These are phyloP conservation scores for Morpho achilles DNA, from an alignment of 2,888 invertebrate genomes.

Conservation along the genomic window DNA sequence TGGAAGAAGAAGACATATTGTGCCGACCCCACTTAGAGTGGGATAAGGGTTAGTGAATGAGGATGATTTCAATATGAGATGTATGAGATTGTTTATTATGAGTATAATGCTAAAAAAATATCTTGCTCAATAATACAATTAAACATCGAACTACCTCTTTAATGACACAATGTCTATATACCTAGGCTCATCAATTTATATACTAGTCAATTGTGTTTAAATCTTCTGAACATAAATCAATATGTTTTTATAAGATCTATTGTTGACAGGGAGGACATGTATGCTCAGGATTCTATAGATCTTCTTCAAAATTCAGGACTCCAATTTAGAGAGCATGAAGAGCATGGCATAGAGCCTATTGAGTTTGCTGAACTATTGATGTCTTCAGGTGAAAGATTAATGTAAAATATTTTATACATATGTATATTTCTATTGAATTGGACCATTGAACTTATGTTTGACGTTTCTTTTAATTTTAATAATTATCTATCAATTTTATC, in stretches of 20 bases:
- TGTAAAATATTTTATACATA: not conserved
- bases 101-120: no score
- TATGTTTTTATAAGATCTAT: slow-evolving; percentile 29
- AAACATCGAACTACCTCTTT: no score
- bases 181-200: slow-evolving; percentile 5
- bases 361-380: slow-evolving; percentile 96
- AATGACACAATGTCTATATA: not conserved
- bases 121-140: no score
- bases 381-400: slow-evolving; percentile 83
- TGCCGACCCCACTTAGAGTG: no score
- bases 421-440: no score
- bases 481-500: no score
- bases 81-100: no score
- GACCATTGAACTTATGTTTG: no score
- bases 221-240: slow-evolving; percentile 13
- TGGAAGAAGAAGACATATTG: no score
- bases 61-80: no score
- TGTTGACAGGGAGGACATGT: slow-evolving; percentile 92
- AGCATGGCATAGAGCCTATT: slow-evolving; percentile 95
- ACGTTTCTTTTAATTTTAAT: no score
- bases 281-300: slow-evolving; percentile 97
- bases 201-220: slow-evolving; percentile 1
- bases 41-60: no score
- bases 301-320: slow-evolving; percentile 94
- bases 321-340: slow-evolving; percentile 96